Conservation (phyloP, 2,113 vertebrate genomes). For the Oncorhynchus gorbuscha region DNA sequence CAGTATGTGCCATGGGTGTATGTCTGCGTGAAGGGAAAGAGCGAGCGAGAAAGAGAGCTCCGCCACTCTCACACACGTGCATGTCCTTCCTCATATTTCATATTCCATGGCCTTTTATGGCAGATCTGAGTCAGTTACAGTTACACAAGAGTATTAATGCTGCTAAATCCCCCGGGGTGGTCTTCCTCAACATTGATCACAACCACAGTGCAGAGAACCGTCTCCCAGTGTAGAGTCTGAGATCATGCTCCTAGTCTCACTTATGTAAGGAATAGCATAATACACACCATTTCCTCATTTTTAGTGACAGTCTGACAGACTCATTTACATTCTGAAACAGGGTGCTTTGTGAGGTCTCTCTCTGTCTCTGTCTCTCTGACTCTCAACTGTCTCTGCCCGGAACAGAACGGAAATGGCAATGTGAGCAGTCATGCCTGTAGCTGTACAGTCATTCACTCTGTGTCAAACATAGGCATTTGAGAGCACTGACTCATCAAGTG, state of each 20-base stretch:
- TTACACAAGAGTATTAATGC: conserved; percentile 37
- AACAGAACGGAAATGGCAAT: conserved; percentile 62
- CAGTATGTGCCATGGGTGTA: neutral
- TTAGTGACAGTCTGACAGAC: neutral
- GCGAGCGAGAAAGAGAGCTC: conserved; percentile 18
- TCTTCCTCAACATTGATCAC: neutral
- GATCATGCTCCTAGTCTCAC: too few species aligned
- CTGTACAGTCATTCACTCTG: conserved; percentile 30
- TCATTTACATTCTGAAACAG: neutral
- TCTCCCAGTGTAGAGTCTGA: too few species aligned
- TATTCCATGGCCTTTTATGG: conserved; percentile 72
- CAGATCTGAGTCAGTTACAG: conserved; percentile 50
- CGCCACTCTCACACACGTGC: conserved; percentile 10
- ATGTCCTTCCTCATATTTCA: conserved; percentile 50
- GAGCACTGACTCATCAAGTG: neutral
- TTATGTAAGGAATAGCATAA: neutral
- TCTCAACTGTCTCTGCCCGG: conserved; percentile 33
- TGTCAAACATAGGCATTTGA: too few species aligned
- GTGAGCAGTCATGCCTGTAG: conserved; percentile 43
- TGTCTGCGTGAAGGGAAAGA: conserved; percentile 2
- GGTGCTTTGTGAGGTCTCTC: neutral
- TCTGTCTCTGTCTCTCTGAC: neutral
- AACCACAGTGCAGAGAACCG: too few species aligned
- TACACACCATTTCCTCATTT: neutral
- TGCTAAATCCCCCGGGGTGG: neutral